A percentile compares a stretch with the other conserved stretches of the same genome.
phyloP scores from a whole-genome alignment of 64 coral and sea anemone species.

The Platygyra sinensis region DNA sequence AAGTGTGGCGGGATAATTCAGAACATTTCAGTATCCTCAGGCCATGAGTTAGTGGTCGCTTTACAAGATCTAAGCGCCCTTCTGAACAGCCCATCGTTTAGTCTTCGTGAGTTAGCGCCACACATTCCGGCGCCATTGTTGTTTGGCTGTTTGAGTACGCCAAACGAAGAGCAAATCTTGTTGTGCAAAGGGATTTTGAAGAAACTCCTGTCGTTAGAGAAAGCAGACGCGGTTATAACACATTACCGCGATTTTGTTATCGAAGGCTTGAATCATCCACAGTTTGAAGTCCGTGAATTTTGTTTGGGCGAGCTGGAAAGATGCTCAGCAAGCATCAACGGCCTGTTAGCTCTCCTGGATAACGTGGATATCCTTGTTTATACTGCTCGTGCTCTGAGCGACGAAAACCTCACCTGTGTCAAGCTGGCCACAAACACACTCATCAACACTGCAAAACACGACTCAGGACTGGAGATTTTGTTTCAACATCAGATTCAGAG shows the following conservation, averaged over 20 bases:
- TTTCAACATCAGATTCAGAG: conserved; percentile 79
- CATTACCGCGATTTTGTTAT: conserved; percentile 83
- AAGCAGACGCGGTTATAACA: conserved; percentile 66
- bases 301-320: conserved; percentile 82
- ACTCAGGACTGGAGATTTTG: conserved; percentile 74
- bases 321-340: conserved; percentile 80
- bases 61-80: conserved; percentile 80
- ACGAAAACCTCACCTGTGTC: conserved; percentile 65
- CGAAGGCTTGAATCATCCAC: conserved; percentile 91
- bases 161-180: conserved; percentile 74
- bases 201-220: conserved; percentile 82
- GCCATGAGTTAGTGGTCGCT: conserved; percentile 40
- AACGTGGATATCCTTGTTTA: conserved; percentile 86
- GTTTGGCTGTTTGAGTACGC: conserved; percentile 80
- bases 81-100: conserved; percentile 57
- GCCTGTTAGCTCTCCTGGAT: conserved; percentile 74
- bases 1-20: conserved; percentile 73
- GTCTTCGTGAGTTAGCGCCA: conserved; percentile 56
- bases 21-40: conserved; percentile 76
- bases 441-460: conserved; percentile 76
- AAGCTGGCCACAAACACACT: conserved; percentile 79
- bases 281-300: conserved; percentile 81
- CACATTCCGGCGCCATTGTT: conserved; percentile 56
- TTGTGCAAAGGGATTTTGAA: conserved; percentile 82
- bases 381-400: conserved; percentile 59